A percentile compares a stretch with the other conserved stretches of the same genome.
phyloP scores from a whole-genome alignment of 2,888 invertebrate genomes.

The Pollenia labialis region DNA sequence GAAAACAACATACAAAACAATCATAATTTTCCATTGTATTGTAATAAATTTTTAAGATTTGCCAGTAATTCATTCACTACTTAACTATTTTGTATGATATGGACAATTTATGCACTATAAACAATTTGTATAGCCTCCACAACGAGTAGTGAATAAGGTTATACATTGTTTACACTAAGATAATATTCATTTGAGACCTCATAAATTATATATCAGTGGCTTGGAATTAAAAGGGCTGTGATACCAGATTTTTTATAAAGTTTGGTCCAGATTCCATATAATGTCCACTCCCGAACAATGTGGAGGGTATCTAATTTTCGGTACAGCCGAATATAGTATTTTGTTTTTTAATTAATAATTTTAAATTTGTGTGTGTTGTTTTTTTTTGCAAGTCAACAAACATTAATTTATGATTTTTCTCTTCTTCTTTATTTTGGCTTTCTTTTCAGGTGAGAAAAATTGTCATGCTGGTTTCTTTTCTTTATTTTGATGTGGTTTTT shows the following conservation, averaged over 20 bases:
- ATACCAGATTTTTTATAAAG: too few relatives aligned
- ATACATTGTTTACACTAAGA: too few relatives aligned
- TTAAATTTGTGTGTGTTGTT: background rate
- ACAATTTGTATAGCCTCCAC: too few relatives aligned
- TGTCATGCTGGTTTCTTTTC: conserved; percentile 21
- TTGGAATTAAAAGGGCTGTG: too few relatives aligned
- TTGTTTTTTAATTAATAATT: background rate
- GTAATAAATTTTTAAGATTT: conserved; percentile 19
- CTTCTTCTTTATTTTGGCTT: conserved; percentile 11
- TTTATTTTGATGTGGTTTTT: background rate
- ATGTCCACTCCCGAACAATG: too few relatives aligned
- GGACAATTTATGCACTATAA: background rate
- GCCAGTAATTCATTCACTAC: conserved; percentile 26
- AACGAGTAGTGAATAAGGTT: too few relatives aligned
- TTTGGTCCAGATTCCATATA: too few relatives aligned
- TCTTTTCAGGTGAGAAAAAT: conserved; percentile 64
- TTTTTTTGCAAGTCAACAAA: conserved; percentile 17
- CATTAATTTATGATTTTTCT: conserved; percentile 35
- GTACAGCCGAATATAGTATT: too few relatives aligned
- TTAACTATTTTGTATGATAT: conserved; percentile 23
- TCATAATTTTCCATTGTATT: conserved; percentile 37
- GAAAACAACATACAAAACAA: conserved; percentile 39
- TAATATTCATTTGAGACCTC: too few relatives aligned
- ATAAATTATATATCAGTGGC: too few relatives aligned
- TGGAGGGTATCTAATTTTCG: too few relatives aligned